These are phyloP conservation scores for Tadarida brasiliensis DNA, from an alignment of 2,797 vertebrate genomes.

Conservation along the genomic window DNA sequence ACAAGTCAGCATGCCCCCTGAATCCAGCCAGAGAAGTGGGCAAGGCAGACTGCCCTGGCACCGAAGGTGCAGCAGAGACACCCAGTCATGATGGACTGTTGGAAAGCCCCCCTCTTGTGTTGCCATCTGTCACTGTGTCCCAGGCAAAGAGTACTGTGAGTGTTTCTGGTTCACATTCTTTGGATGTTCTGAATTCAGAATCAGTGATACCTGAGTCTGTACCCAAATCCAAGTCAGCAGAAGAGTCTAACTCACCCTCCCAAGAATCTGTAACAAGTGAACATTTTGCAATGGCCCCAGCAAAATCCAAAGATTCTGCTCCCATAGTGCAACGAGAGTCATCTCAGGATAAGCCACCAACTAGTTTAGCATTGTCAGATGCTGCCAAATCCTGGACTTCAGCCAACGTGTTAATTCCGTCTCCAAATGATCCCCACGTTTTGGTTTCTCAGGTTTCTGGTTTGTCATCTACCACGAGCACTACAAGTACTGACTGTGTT, in stretches of 20 bases:
- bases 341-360: conserved; percentile 77
- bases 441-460: conserved; percentile 83
- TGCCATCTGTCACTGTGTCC: neutral
- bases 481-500: conserved; percentile 60
- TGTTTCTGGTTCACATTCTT: conserved; percentile 75
- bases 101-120: conserved; percentile 55
- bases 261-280: conserved; percentile 72
- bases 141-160: neutral
- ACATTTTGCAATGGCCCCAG: conserved; percentile 65
- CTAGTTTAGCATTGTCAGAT: conserved; percentile 68
- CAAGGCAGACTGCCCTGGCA: conserved; percentile 75
- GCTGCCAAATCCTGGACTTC: conserved; percentile 74
- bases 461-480: conserved; percentile 75
- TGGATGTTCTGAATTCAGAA: conserved; percentile 71
- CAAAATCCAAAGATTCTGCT: conserved; percentile 77
- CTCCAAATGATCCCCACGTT: conserved; percentile 72
- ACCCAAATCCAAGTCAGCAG: conserved; percentile 63
- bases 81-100: conserved; percentile 23
- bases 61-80: conserved; percentile 56
- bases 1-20: conserved; percentile 74
- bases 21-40: conserved; percentile 79
- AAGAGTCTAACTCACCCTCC: conserved; percentile 3
- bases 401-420: conserved; percentile 63
- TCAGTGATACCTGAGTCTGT: conserved; percentile 65
- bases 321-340: conserved; percentile 63